Evolutionary conservation across 53 echinoderm and acorn worm species (phyloP), one percentile per base, ranked within the genome.

Genomic region (Holothuria leucospilota): DNA sequence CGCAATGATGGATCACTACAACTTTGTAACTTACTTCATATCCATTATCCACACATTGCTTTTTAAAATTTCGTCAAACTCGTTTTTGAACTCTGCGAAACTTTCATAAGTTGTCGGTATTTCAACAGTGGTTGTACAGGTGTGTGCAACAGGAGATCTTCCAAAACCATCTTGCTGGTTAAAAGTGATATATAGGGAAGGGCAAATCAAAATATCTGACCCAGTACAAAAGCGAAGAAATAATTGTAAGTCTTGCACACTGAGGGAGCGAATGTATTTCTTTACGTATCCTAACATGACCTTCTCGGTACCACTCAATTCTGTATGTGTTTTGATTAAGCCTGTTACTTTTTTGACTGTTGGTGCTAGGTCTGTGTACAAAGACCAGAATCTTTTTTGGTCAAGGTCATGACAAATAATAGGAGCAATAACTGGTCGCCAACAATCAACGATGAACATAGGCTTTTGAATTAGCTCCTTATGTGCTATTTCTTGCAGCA

Each of bases 381-480:
- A 39, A 2, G 72, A 24, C 30, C 4, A 30, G 30, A 71, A 71
- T 5, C 29, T 30, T 34, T 71, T 30, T 26, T 28, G 65, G 24
- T 24, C 28, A 26, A 28, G 5, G 29, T 29, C 72, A 26, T 65
- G 25, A 26, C 28, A 49, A 49, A 49, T 65, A 20, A 9, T 30
- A 34, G 72, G 20, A 20, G 29, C 39, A 39, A 71, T 29, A 6
- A 39, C 29, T 21, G 39, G 72, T 20, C 72, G 23, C 72, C 72
- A 10, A 28, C 39, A 71, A 29, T 71, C 72, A 34, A 39, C 39
- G 38, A 29, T 71, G 42, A 34, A 39, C 72, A 71, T 71, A 6
- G 34, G 29, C 10, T 39, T 29, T 71, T 71, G 72, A 26, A 71
- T 71, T 28, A 71, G 13, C 72, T 71, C 72, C 72, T 71, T 30